Evolutionary conservation across 2,888 invertebrate species (phyloP), one percentile per base, ranked within the genome.

Genomic region (Mimumesa dahlbomi): DNA sequence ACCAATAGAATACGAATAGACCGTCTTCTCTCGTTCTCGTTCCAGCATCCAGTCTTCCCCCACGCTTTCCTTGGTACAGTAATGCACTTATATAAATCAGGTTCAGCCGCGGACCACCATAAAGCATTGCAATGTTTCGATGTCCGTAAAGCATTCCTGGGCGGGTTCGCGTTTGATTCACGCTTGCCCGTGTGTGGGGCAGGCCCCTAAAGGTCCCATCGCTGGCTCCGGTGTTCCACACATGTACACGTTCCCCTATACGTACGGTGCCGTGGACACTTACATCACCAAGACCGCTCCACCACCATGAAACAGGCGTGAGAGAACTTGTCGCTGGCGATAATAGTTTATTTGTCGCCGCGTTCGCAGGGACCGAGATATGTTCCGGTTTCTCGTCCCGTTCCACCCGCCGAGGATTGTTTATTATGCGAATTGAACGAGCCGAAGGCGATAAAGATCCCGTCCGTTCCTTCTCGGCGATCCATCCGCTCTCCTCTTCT

Each of bases 1-100:
- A 56, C 74, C 74, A 50, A 74, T 74, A 74, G 73, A 65, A 73
- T 74, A 74, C 74, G 74, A 73, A 74, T 72, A 72, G 70, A 65
- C 56, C 45, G 69, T 22, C 58, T 46, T 19, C 53, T 14, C 19
- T 52, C 36, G 63, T 40, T 38, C 63, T 45, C 18, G 19, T 25
- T 62, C 50, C 31, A 11, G 43, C 46, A 25, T 18, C 43, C 48
- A 21, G 38, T 61, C 62, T 50, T 63, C 70, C 53, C 56, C 64
- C 66, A 68, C 73, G 75, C 72, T 82, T 82, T 83, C 78, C 73
- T 70, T 75, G 83, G 81, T 84, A 83, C 83, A 82, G 89, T 88
- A 89, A 89, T 89, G 89, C 89, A 89, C 88, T 88, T 88, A 89
- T 88, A 89, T 89, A 89, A 89, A 89, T 89, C 89, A 89, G 86